phyloP scores from a whole-genome alignment of 1,140 invertebrate genomes.

The Sycobia sp. region DNA sequence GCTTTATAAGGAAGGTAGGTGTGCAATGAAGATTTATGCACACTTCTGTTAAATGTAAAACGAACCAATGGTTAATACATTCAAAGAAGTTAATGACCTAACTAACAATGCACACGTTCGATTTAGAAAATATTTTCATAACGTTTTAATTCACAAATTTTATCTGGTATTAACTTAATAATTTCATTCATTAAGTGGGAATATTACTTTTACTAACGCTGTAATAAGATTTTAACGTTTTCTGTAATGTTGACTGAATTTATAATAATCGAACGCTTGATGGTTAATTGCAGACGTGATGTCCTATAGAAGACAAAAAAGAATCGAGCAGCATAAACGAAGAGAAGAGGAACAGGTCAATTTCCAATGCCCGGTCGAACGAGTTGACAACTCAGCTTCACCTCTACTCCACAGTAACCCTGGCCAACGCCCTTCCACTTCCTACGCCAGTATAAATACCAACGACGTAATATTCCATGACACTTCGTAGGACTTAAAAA shows the following conservation, averaged over 20 bases:
- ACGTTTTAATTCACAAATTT: not conserved
- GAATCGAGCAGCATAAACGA: slow-evolving; percentile 36
- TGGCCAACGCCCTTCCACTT: slow-evolving; percentile 53
- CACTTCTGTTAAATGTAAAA: too few relatives aligned
- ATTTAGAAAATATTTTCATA: too few relatives aligned
- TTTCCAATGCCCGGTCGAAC: slow-evolving; percentile 16
- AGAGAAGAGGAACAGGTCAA: slow-evolving; percentile 27
- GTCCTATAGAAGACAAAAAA: slow-evolving; percentile 47
- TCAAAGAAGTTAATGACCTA: too few relatives aligned
- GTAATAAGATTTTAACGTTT: not conserved
- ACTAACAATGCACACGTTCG: too few relatives aligned
- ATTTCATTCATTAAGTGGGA: not conserved
- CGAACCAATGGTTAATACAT: too few relatives aligned
- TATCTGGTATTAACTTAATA: not conserved
- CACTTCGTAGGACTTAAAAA: slow-evolving; percentile 15
- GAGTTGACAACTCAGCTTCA: slow-evolving; percentile 44
- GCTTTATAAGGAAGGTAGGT: slow-evolving; percentile 32
- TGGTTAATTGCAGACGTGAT: slow-evolving; percentile 54
- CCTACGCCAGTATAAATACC: slow-evolving; percentile 59
- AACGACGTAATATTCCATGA: slow-evolving; percentile 35
- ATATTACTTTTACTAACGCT: slow-evolving; percentile 4
- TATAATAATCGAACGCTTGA: not conserved
- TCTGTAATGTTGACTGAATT: too few relatives aligned
- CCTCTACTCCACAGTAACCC: slow-evolving; percentile 55
- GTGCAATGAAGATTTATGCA: not conserved